Evolutionary conservation across 2,888 invertebrate genomes (phyloP), one percentile per base, ranked within the genome.

Genomic region (Folsomia manolachei): DNA sequence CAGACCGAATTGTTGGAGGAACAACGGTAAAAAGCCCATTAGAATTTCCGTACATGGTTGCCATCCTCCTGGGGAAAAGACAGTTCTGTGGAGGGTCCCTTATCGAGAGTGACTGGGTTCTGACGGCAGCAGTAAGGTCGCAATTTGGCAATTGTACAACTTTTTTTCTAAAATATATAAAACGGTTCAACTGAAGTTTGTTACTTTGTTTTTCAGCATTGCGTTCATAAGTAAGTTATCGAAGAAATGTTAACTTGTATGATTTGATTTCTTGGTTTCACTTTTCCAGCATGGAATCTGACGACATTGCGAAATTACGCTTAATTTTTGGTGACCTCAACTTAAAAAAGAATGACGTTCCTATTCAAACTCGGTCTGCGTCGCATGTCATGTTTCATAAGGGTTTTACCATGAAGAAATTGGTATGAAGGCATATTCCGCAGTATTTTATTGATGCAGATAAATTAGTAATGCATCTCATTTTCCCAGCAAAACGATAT

Each of bases 311-410:
- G 0, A 88, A 92, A 68, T 82, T 94, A 70, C 92, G 91, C 1
- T 92, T 91, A 0, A 87, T 91, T 78, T 86, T 94, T 19, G 94
- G 93, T 9, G 94, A 94, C 83, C 88, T 94, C 83, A 91, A 94
- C 81, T 90, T 89, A 81, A 89, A 71, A 64, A 89, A 88, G 81
- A 84, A 87, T 1, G 94, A 94, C 83, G 90, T 90, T 1, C 87
- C 88, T 72, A 93, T 94, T 82, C 84, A 93, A 26, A 91, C 92
- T 79, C 88, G 91, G 81, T 89, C 90, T 82, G 91, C 94, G 68
- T 91, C 91, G 82, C 87, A 93, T 75, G 90, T 94, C 1, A 92
- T 94, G n/a, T 86, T 93, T 68, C 94, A 94, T 83, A 88, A 90
- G 81, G 91, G 91, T 27, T 94, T 94, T 82, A 91, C 93, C 82